These are phyloP conservation scores for Sylvia atricapilla DNA, from an alignment of 2,113 vertebrate species.

Conservation along the genomic window DNA sequence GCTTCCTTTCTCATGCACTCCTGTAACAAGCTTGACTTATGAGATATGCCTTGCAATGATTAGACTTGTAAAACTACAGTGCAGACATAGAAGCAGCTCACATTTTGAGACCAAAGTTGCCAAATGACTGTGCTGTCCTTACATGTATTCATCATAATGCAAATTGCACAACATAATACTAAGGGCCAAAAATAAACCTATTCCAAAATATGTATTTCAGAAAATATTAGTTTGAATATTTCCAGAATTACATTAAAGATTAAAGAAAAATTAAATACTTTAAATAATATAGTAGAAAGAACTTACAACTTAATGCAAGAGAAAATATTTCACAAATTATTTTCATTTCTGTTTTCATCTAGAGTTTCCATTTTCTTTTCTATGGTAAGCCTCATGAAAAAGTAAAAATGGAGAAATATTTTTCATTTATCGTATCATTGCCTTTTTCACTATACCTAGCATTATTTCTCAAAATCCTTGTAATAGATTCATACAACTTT, in stretches of 20 bases:
- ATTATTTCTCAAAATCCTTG: background rate
- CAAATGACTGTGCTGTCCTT: background rate
- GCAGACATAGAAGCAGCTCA: background rate
- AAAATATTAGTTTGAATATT: background rate
- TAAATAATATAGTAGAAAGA: background rate
- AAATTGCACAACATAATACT: background rate
- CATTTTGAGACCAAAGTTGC: background rate
- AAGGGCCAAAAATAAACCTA: background rate
- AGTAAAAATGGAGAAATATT: background rate
- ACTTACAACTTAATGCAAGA: background rate
- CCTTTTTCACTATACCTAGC: background rate
- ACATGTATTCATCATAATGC: background rate
- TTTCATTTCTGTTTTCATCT: background rate
- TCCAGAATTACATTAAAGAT: background rate
- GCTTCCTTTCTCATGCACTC: accelerated
- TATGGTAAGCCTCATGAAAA: background rate
- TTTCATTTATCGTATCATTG: background rate
- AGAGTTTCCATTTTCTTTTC: background rate
- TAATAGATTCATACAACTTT: background rate
- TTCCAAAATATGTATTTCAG: background rate
- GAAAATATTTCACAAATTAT: background rate
- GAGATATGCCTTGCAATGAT: background rate
- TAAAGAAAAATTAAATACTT: background rate
- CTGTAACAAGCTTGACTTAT: background rate
- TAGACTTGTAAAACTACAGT: background rate